Base-by-base conservation (phyloP, 2,113 vertebrate genomes). In the Heterocephalus glaber region DNA sequence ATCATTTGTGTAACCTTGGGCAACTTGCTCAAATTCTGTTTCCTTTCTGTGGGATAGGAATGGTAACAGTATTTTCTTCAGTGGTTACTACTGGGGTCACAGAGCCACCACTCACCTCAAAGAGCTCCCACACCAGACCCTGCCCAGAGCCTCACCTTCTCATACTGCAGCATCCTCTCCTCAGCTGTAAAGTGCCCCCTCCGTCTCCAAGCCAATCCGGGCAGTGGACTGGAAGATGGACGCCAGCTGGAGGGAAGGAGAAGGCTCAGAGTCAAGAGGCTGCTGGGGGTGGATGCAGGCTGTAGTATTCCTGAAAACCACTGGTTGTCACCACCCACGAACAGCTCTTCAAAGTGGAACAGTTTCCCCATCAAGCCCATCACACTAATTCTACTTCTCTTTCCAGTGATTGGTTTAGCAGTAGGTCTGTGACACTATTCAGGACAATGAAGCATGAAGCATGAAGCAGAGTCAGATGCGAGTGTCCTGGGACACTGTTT, bases 141-240 rank as follows among this genome's bases (percentile, higher is more conserved):
- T 12, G 85, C 14, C 26, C 33, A 5, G 14, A 3, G 1, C 16
- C 92, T 61, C 76, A 98, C 99, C 97, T 44, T 97, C 84, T 98
- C 98, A 95, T 99, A 99, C 87, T 99, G 98, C 76, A 97, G 97
- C 8, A 98, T 95, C 66, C 98, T 98, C 93, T 99, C 98, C 19
- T 95, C 98, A 0, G 98, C 98, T n/a, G 96, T 98, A 95, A 99
- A 99, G 97, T 97, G 97, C 0, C 98, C 98, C 98, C 89, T 99
- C 98, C 35, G 98, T 77, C 92, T 99, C 98, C 0, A 97, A 98
- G 6, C 97, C 76, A 14, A 96, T 33, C 35, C 97, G 97, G 58
- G 97, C 95, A 2, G 97, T 86, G 2, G 96, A 98, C 97, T 99
- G 98, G 72, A 99, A 96, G 81, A 97, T 95, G 56, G 97, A 96